phyloP scores from a whole-genome alignment of 2,113 vertebrate species.

The Bos indicus region DNA sequence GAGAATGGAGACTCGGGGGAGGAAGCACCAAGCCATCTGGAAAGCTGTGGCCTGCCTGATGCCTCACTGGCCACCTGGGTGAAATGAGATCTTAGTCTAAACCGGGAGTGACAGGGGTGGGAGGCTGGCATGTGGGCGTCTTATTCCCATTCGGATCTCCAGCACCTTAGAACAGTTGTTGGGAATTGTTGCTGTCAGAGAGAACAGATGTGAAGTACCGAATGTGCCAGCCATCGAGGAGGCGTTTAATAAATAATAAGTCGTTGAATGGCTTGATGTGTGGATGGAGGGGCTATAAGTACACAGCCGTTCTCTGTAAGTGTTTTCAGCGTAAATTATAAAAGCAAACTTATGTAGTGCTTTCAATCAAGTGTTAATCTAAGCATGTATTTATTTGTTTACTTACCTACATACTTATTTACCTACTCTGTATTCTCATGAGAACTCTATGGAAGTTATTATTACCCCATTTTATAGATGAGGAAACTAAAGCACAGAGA shows the following conservation, averaged over 20 bases:
- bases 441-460: background rate
- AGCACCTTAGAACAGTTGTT: background rate
- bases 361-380: background rate
- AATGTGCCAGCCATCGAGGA: background rate
- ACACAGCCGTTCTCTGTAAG: background rate
- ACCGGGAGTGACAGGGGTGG: background rate
- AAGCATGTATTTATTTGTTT: background rate
- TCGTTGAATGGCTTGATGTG: background rate
- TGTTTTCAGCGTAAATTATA: background rate
- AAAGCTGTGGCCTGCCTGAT: background rate
- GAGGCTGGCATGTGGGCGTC: background rate
- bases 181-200: background rate
- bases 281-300: background rate
- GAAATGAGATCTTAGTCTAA: slow-evolving; percentile 10
- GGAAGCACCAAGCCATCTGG: slow-evolving; percentile 38
- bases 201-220: background rate
- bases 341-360: background rate
- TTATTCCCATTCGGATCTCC: background rate
- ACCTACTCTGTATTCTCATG: background rate
- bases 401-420: background rate
- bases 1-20: background rate
- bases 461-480: background rate
- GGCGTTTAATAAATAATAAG: slow-evolving; percentile 27
- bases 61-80: slow-evolving; percentile 43
- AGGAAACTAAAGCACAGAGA: background rate